A percentile compares a stretch with the other conserved stretches of the same genome.
Evolutionary conservation across 2,797 vertebrate genomes (phyloP).

Genomic region (Ptychobarbus kaznakovi): DNA sequence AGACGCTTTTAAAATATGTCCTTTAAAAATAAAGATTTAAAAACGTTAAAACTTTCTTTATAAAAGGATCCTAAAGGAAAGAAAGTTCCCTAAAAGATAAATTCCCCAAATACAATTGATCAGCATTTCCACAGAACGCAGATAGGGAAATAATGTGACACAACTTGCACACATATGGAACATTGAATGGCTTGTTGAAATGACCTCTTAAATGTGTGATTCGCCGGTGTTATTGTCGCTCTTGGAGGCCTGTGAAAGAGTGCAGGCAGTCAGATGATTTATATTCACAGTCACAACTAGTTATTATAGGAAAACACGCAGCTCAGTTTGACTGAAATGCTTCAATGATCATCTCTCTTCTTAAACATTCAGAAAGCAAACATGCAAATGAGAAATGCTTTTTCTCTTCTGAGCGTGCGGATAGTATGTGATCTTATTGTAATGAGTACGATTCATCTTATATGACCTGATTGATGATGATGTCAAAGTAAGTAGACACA

Average conservation of each 20-base stretch:
- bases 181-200: background rate
- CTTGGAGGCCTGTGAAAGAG: slow-evolving; percentile 66
- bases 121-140: background rate
- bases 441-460: background rate
- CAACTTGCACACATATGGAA: background rate
- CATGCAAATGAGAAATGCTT: background rate
- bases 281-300: slow-evolving; percentile 33
- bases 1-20: too few relatives aligned
- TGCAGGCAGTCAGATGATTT: slow-evolving; percentile 44
- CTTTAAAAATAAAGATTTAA: too few relatives aligned
- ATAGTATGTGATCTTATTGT: background rate
- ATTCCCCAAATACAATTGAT: background rate
- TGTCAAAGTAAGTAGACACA: background rate
- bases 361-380: background rate
- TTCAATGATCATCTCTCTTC: background rate
- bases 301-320: background rate
- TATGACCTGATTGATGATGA: background rate
- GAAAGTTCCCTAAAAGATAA: background rate
- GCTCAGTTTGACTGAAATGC: slow-evolving; percentile 7
- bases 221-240: slow-evolving; percentile 73
- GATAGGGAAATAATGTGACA: background rate
- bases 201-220: slow-evolving; percentile 68
- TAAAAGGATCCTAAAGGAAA: background rate
- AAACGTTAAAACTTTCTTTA: too few relatives aligned
- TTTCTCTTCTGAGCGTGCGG: background rate